phyloP scores from a whole-genome alignment of 2,113 vertebrate species.

The Marmota monax region DNA sequence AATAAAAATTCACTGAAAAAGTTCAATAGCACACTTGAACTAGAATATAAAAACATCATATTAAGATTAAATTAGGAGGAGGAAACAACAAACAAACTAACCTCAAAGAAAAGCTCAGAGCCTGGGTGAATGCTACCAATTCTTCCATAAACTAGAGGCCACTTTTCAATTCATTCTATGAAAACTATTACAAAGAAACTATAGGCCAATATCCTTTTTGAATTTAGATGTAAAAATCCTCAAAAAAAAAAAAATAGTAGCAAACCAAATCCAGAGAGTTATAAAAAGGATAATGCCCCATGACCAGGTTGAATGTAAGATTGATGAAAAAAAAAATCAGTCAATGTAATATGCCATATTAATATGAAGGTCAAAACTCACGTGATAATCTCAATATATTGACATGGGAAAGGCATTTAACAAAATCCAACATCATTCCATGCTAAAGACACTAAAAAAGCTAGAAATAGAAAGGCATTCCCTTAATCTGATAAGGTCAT shows the following conservation, averaged over 20 bases:
- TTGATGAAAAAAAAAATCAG: background rate
- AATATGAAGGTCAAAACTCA: background rate
- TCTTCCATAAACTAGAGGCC: background rate
- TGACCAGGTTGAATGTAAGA: background rate
- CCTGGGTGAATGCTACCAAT: background rate
- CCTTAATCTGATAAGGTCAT: background rate
- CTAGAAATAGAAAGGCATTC: background rate
- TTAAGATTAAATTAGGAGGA: background rate
- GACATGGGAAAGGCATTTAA: background rate
- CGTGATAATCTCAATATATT: background rate
- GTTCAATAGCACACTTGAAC: background rate
- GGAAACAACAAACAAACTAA: background rate
- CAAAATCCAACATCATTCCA: slow-evolving; percentile 1
- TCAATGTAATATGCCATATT: background rate
- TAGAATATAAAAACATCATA: background rate
- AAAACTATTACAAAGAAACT: background rate
- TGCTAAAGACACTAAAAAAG: background rate
- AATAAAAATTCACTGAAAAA: background rate
- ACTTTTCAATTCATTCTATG: background rate
- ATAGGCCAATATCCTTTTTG: background rate
- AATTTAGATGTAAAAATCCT: background rate
- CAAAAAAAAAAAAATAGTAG: background rate
- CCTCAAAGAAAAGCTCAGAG: background rate
- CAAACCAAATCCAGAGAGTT: background rate
- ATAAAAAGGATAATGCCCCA: background rate